Percentiles rank a stretch among this genome's conserved stretches.
These are phyloP conservation scores for Pediacus dermestoides DNA, from an alignment of 2,888 invertebrate genomes.

Conservation along the genomic window DNA sequence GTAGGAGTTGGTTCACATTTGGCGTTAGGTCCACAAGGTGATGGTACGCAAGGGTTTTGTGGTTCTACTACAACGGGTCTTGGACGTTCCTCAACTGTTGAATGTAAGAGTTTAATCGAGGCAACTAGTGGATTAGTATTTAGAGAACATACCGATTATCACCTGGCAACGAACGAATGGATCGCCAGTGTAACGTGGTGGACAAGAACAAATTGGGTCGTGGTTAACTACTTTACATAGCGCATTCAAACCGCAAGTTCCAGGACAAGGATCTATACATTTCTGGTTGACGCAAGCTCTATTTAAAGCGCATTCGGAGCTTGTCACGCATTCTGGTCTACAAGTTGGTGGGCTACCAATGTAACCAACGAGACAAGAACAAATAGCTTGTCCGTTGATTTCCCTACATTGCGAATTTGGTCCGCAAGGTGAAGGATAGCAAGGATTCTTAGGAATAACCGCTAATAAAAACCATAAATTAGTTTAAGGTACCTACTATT, in stretches of 20 bases:
- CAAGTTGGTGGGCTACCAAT: conserved; percentile 73
- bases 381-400: conserved; percentile 61
- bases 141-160: conserved; percentile 30
- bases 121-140: not conserved
- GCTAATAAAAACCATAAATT: conserved; percentile 17
- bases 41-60: conserved; percentile 61
- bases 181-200: conserved; percentile 55
- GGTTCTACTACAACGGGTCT: conserved; percentile 17
- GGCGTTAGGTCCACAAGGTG: conserved; percentile 66
- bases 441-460: conserved; percentile 57
- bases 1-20: conserved; percentile 51
- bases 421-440: conserved; percentile 75
- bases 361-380: conserved; percentile 66
- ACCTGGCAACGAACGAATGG: conserved; percentile 53
- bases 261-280: conserved; percentile 71
- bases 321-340: conserved; percentile 67
- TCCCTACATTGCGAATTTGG: conserved; percentile 70
- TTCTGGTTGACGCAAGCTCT: conserved; percentile 68
- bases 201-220: conserved; percentile 60
- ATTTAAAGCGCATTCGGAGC: conserved; percentile 64
- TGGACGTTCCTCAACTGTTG: conserved; percentile 22
- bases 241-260: conserved; percentile 59
- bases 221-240: conserved; percentile 59
- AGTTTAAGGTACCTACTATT: conserved; percentile 34
- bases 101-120: conserved; percentile 9